A percentile compares a stretch with the other conserved stretches of the same genome.
Conservation (phyloP, 2,797 vertebrate genomes). For the Periparus ater region DNA sequence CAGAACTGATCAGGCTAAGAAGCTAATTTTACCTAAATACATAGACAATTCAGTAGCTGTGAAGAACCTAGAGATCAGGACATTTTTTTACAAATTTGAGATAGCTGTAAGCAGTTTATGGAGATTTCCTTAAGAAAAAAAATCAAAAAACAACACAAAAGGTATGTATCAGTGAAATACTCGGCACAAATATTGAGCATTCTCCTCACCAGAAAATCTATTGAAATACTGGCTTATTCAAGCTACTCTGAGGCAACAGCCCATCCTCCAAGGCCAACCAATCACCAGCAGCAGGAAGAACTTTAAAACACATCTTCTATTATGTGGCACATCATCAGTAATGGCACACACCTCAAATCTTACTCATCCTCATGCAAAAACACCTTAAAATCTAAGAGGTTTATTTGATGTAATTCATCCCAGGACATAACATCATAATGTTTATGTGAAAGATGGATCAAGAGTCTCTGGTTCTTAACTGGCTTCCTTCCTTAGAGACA, state of each 20-base stretch:
- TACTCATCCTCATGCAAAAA: neutral
- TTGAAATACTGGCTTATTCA: neutral
- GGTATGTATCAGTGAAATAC: fast-evolving
- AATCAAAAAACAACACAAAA: neutral
- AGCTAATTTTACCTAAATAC: neutral
- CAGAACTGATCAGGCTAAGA: neutral
- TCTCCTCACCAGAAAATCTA: neutral
- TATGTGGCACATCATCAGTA: neutral
- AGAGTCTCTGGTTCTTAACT: neutral
- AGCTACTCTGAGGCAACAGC: neutral
- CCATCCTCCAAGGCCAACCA: neutral
- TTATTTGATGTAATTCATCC: neutral
- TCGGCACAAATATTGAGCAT: neutral
- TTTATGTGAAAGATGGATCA: neutral
- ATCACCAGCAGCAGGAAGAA: neutral
- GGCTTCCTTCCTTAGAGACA: neutral
- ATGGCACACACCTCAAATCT: neutral
- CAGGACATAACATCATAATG: neutral
- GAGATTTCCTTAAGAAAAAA: neutral
- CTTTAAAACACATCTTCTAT: neutral
- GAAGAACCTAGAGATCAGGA: neutral
- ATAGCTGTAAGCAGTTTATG: neutral
- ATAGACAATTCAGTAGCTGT: neutral
- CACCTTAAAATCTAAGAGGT: neutral
- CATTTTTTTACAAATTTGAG: neutral